Evolutionary conservation across 2,888 invertebrate species (phyloP), one percentile per base, ranked within the genome.

Genomic region (Perithous albicinctus): DNA sequence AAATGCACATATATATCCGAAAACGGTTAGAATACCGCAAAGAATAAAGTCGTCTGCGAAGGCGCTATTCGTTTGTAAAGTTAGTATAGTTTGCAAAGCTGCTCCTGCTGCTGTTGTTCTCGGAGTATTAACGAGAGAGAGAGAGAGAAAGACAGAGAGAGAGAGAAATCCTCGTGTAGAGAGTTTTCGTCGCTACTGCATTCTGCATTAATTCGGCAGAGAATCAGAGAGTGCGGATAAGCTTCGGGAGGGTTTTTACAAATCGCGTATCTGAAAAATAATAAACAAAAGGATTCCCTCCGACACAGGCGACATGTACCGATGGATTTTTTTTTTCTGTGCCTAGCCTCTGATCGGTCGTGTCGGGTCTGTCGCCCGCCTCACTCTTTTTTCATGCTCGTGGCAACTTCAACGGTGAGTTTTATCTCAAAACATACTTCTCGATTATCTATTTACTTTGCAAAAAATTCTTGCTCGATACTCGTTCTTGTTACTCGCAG

Each of bases 251-350:
- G 18, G n/a, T n/a, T n/a, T n/a, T n/a, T n/a, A n/a, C 59, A 6
- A 8, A 15, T 15, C 5, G 35, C 18, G 83, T 85, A 83, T 85
- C 77, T 64, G 81, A 86, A 88, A 85, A 87, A 89, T 87, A 89
- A 89, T 89, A 89, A 90, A 88, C 89, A 87, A 87, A 88, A 87
- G 85, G 85, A 86, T 78, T n/a, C n/a, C 86, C 80, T 86, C 86
- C 84, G 83, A 83, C 23, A 82, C 51, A 38, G 43, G 59, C 61
- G 75, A 78, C 61, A 81, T 78, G 78, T 72, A 38, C 43, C 20
- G 81, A 81, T 76, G 73, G 70, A 43, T 78, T 59, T 51, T 70
- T 77, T n/a, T 64, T 41, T 43, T 35, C 18, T 81, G 79, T 83
- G 82, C 83, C 79, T 86, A 66, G 41, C 81, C 82, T 84, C 83